Conservation (phyloP, 2,888 invertebrate genomes). For the Cataglyphis livida region DNA sequence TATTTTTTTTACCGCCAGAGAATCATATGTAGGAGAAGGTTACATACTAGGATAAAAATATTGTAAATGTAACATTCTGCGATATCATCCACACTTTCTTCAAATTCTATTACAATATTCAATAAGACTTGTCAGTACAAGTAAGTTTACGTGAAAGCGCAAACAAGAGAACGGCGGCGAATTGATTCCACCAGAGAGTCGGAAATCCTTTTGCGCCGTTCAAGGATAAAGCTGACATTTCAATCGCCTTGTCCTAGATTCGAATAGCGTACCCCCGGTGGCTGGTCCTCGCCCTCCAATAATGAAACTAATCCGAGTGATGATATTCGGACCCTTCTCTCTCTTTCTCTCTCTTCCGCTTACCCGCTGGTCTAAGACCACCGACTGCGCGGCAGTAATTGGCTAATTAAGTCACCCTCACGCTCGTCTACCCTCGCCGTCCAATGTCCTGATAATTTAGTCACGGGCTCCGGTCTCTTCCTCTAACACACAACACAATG, state of each 20-base stretch:
- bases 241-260: conserved; percentile 67
- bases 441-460: conserved; percentile 68
- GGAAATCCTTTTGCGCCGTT: conserved; percentile 60
- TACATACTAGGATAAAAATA: conserved; percentile 21
- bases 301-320: conserved; percentile 26
- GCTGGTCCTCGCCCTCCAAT: conserved; percentile 37
- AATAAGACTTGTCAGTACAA: conserved; percentile 23
- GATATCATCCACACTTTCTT: background rate
- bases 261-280: conserved; percentile 42
- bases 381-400: conserved; percentile 64
- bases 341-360: background rate
- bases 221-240: conserved; percentile 68
- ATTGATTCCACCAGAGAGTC: conserved; percentile 38
- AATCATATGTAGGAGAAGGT: conserved; percentile 26
- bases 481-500: conserved; percentile 63
- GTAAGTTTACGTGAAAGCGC: conserved; percentile 29
- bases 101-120: background rate
- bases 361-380: conserved; percentile 1
- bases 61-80: conserved; percentile 23
- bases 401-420: conserved; percentile 75
- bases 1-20: background rate
- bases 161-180: background rate
- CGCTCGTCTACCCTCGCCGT: conserved; percentile 57
- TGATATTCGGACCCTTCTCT: background rate
- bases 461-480: conserved; percentile 62